Evolutionary conservation across 2,113 vertebrate species (phyloP).

Genomic region (Benitochromis conjunctus): DNA sequence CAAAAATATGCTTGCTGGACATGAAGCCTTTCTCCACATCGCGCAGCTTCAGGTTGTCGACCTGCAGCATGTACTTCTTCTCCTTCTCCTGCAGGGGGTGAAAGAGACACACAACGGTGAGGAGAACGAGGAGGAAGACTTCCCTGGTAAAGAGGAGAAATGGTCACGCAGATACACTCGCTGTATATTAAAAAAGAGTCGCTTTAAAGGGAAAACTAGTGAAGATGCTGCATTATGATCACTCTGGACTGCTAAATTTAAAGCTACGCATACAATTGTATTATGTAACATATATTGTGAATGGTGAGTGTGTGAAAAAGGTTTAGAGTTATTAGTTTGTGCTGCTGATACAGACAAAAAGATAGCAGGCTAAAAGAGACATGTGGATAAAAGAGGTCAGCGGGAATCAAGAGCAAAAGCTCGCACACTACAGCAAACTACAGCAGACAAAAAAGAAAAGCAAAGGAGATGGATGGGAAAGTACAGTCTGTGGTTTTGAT

Average conservation of each 20-base stretch:
- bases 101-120: slow-evolving; percentile 17
- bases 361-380: background rate
- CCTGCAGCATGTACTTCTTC: slow-evolving; percentile 98
- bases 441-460: background rate
- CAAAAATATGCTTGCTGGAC: slow-evolving; percentile 98
- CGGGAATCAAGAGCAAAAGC: background rate
- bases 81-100: slow-evolving; percentile 86
- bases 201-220: background rate
- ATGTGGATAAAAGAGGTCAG: background rate
- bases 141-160: background rate
- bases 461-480: slow-evolving; percentile 31
- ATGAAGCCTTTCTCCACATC: slow-evolving; percentile 98
- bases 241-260: background rate
- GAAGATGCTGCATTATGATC: background rate
- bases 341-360: background rate
- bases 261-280: background rate
- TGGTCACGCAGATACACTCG: background rate
- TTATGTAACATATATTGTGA: background rate
- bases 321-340: background rate
- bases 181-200: background rate
- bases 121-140: background rate
- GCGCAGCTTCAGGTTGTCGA: slow-evolving; percentile 94
- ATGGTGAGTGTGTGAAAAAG: background rate
- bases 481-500: slow-evolving; percentile 65
- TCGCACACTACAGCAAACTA: background rate